phyloP scores from a whole-genome alignment of 2,888 invertebrate genomes.

The Drosophila greeni region DNA sequence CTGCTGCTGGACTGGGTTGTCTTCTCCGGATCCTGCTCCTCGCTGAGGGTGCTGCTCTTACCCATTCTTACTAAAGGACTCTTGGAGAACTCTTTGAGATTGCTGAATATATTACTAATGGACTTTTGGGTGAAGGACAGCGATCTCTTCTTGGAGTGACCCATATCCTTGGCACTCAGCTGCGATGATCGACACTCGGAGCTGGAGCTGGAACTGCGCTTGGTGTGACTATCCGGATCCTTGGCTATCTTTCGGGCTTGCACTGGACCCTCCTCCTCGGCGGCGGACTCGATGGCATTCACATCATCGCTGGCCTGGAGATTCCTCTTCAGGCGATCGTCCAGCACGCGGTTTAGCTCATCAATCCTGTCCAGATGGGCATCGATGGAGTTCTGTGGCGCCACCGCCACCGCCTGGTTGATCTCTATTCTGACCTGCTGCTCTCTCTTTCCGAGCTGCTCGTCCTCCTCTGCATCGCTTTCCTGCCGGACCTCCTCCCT shows the following conservation, averaged over 20 bases:
- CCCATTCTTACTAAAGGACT: conserved; percentile 68
- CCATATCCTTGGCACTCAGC: conserved; percentile 47
- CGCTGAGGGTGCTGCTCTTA: conserved; percentile 47
- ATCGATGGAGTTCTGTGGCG: conserved; percentile 75
- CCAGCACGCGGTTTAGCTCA: conserved; percentile 76
- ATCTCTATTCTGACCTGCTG: conserved; percentile 71
- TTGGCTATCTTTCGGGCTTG: conserved; percentile 21
- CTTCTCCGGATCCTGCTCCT: conserved; percentile 53
- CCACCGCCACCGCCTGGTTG: conserved; percentile 45
- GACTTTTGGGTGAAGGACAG: conserved; percentile 78
- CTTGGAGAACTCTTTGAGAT: conserved; percentile 77
- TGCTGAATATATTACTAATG: conserved; percentile 75
- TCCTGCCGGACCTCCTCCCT: conserved; percentile 14
- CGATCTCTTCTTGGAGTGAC: conserved; percentile 75
- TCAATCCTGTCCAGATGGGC: conserved; percentile 78
- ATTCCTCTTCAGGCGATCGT: conserved; percentile 75
- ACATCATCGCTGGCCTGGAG: conserved; percentile 68
- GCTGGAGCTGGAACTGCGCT: conserved; percentile 75
- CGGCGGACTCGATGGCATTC: conserved; percentile 70
- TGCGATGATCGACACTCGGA: conserved; percentile 72
- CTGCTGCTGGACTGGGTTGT: conserved; percentile 43
- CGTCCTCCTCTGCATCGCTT: conserved; percentile 44
- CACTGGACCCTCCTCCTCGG: conserved; percentile 39
- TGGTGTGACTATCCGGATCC: conserved; percentile 53
- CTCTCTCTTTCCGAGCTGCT: conserved; percentile 15